Conservation (phyloP, 2,797 vertebrate species). For the Myotis vivesi region DNA sequence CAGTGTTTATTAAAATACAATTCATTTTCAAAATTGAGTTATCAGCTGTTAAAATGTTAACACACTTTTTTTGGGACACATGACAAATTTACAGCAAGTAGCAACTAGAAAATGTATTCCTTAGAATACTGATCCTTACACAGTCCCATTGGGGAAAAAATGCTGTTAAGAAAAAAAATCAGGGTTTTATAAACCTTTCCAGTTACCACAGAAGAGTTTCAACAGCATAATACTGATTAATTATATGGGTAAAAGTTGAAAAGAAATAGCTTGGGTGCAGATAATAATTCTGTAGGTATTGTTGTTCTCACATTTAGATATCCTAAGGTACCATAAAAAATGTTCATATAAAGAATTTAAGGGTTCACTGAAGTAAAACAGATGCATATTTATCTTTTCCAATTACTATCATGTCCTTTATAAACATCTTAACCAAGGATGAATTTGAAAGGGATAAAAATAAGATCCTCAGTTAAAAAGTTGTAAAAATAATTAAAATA, state of each 20-base stretch:
- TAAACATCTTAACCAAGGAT: neutral
- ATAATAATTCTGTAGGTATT: neutral
- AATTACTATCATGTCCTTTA: neutral
- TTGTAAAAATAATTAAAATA: constrained; percentile 41
- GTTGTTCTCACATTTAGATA: neutral
- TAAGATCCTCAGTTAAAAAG: neutral
- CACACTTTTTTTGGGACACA: neutral
- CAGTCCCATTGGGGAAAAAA: neutral
- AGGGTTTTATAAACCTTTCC: neutral
- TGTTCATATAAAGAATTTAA: constrained; percentile 31
- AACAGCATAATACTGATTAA: neutral
- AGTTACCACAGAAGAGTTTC: neutral
- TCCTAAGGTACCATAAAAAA: neutral
- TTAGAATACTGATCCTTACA: neutral
- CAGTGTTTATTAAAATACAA: neutral
- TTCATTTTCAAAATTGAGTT: neutral
- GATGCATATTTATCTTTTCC: neutral
- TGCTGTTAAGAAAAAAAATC: neutral
- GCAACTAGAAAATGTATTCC: neutral
- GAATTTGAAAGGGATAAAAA: constrained; percentile 2
- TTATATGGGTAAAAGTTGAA: neutral
- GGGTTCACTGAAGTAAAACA: neutral
- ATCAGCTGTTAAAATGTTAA: neutral
- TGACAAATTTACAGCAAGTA: neutral
- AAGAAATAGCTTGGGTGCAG: neutral